Percentiles rank a stretch among this genome's conserved stretches.
phyloP scores from a whole-genome alignment of 2,113 vertebrate species.

The Rhizomys pruinosus region DNA sequence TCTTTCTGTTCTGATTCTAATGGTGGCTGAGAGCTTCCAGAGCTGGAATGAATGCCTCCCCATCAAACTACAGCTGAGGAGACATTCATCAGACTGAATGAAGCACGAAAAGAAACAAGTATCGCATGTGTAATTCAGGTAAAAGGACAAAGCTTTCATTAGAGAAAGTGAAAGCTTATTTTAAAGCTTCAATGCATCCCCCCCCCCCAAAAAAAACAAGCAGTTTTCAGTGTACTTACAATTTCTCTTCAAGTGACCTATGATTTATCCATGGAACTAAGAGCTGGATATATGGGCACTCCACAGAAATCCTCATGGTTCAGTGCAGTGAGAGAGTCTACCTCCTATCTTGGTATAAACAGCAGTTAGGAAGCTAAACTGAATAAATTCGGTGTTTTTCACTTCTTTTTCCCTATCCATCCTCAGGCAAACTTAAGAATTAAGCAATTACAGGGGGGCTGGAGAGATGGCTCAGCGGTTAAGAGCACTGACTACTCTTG shows the following conservation, averaged over 20 bases:
- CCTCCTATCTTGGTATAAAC: neutral
- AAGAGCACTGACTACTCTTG: too few species aligned
- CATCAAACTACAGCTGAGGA: conserved; percentile 40
- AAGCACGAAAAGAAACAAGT: conserved; percentile 35
- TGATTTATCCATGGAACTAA: conserved; percentile 6
- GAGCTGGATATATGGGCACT: neutral
- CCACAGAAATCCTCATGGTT: neutral
- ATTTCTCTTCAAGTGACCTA: neutral
- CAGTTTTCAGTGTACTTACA: neutral
- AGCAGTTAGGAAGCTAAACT: neutral
- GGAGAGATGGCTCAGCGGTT: too few species aligned
- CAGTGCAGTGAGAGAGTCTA: neutral
- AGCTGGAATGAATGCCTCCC: neutral
- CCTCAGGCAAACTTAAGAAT: conserved; percentile 16
- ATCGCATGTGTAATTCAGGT: conserved; percentile 19
- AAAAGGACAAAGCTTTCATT: conserved; percentile 26
- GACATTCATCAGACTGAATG: neutral
- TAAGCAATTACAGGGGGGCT: too few species aligned
- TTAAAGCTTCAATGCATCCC: neutral
- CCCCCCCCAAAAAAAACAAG: neutral
- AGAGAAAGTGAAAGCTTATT: conserved; percentile 54
- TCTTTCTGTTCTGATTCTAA: conserved; percentile 30
- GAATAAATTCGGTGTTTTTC: conserved; percentile 45
- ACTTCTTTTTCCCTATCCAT: neutral
- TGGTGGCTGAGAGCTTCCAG: neutral